Percentiles rank a stretch among this genome's conserved stretches.
Conservation (phyloP, 2,113 vertebrate genomes). For the Tachuris rubrigastra region DNA sequence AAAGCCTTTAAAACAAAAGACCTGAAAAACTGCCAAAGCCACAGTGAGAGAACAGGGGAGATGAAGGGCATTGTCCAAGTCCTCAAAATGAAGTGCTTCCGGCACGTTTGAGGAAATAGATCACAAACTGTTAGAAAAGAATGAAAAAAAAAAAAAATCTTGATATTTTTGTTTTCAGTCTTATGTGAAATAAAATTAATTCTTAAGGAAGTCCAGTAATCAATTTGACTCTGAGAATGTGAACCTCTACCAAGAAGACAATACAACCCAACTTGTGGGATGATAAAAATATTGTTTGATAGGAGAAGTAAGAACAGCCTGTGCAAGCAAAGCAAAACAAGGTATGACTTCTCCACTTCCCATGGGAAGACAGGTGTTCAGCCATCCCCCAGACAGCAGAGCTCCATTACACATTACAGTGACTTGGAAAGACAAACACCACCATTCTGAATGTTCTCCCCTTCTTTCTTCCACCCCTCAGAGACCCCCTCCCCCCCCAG, state of each 20-base stretch:
- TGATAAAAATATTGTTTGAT: neutral
- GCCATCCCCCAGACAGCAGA: neutral
- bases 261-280: neutral
- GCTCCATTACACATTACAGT: rapidly evolving
- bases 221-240: neutral
- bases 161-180: neutral
- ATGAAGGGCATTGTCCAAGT: neutral
- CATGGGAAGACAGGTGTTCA: neutral
- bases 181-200: neutral
- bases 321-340: neutral
- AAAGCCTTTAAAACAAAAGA: neutral
- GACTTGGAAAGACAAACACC: neutral
- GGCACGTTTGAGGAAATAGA: neutral
- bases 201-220: neutral
- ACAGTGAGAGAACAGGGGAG: neutral
- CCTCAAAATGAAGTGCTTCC: neutral
- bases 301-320: neutral
- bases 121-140: neutral
- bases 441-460: rapidly evolving
- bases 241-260: neutral
- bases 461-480: too few relatives aligned
- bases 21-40: neutral
- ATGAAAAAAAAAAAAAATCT: neutral
- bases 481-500: too few relatives aligned
- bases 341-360: neutral